A percentile compares a stretch with the other conserved stretches of the same genome.
Conservation (phyloP, 2,113 vertebrate species). For the Heptranchias perlo region DNA sequence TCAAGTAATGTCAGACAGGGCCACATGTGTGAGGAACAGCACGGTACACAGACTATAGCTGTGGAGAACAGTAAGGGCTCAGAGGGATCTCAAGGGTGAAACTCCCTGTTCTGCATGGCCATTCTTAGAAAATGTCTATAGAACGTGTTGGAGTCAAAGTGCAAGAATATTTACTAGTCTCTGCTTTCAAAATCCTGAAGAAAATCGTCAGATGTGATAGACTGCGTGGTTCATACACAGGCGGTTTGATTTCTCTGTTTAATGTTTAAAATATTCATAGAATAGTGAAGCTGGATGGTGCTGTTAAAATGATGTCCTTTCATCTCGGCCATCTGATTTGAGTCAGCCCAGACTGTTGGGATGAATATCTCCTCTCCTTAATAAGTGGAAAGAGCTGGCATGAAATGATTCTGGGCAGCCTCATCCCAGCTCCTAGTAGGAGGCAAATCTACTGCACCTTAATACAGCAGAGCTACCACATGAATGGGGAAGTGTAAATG, state of each 20-base stretch:
- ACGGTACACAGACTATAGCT: background rate
- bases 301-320: constrained; percentile 12
- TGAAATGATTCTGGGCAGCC: background rate
- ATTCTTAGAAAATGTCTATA: background rate
- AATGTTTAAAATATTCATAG: constrained; percentile 25
- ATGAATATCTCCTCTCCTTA: background rate
- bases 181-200: background rate
- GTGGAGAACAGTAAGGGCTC: background rate
- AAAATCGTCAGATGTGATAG: background rate
- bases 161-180: background rate
- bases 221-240: background rate
- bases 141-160: background rate
- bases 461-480: background rate
- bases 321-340: constrained; percentile 13
- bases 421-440: background rate
- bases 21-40: background rate
- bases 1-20: background rate
- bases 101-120: background rate
- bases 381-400: background rate
- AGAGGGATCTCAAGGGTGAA: background rate
- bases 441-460: background rate
- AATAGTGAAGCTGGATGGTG: background rate
- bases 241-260: constrained; percentile 5
- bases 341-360: background rate
- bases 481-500: background rate